Conservation (phyloP, 2,113 vertebrate species). For the Phainopepla nitens region DNA sequence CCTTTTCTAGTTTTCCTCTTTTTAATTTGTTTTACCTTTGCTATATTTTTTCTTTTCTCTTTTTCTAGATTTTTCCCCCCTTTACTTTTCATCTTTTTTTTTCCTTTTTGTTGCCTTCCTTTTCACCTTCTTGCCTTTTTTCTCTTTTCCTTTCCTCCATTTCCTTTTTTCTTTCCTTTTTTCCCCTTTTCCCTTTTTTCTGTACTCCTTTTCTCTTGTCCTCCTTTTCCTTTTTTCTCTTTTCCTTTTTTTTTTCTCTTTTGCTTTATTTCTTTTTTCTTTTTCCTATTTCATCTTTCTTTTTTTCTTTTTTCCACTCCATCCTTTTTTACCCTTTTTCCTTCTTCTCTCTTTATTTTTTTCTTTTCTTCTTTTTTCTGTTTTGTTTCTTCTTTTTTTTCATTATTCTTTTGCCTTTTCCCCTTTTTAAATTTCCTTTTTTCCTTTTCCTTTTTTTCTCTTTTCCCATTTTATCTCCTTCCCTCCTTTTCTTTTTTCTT, state of each 20-base stretch:
- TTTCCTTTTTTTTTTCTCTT: neutral
- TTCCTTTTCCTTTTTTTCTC: neutral
- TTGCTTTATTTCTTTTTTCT: neutral
- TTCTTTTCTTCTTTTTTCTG: fast-evolving
- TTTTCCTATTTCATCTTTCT: neutral
- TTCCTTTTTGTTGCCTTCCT: neutral
- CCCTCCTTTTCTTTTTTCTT: fast-evolving
- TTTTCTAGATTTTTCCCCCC: neutral
- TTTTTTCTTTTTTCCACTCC: fast-evolving
- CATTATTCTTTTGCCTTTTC: neutral
- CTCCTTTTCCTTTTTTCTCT: neutral
- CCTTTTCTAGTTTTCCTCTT: neutral
- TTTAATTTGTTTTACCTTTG: neutral
- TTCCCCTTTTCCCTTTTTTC: neutral
- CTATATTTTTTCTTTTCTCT: neutral
- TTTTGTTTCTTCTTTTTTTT: neutral
- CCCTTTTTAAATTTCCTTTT: neutral
- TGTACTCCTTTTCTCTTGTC: fast-evolving
- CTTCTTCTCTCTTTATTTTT: fast-evolving
- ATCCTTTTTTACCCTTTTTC: fast-evolving
- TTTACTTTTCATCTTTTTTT: neutral
- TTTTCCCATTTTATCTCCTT: neutral
- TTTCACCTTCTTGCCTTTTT: no score
- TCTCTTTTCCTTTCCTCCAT: fast-evolving
- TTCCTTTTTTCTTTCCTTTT: neutral